These are phyloP conservation scores for Odontocolon sp. DNA, from an alignment of 2,888 invertebrate species.

Conservation along the genomic window DNA sequence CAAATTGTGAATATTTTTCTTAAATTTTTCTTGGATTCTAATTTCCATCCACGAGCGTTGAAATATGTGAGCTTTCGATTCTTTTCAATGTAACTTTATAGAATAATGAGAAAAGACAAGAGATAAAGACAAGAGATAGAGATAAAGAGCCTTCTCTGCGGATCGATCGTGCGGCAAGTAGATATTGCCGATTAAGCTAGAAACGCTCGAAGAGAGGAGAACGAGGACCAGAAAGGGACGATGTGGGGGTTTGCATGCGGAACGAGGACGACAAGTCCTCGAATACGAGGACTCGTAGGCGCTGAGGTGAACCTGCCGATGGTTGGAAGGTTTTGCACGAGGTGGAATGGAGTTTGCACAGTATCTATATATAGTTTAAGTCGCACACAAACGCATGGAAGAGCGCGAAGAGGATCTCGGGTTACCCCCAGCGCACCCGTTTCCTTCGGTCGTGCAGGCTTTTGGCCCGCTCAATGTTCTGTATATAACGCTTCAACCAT, in stretches of 20 bases:
- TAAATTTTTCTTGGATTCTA: too few relatives aligned
- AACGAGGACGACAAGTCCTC: constrained; percentile 32
- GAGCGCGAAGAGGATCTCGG: constrained; percentile 44
- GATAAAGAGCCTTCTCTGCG: not conserved
- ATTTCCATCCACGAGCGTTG: too few relatives aligned
- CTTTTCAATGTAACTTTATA: too few relatives aligned
- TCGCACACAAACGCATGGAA: constrained; percentile 3
- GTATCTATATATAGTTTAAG: not conserved
- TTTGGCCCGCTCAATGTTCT: not conserved
- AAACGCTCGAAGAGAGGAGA: constrained; percentile 35
- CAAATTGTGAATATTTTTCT: too few relatives aligned
- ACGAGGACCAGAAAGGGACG: constrained; percentile 24
- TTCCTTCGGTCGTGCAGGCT: not conserved
- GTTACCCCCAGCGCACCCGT: constrained; percentile 33
- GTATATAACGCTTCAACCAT: not conserved
- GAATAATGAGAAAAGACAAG: too few relatives aligned
- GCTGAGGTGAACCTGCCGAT: not conserved
- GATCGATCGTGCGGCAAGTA: constrained; percentile 48
- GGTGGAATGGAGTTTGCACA: not conserved
- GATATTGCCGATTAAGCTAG: constrained; percentile 62
- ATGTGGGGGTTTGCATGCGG: constrained; percentile 28
- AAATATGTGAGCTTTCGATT: too few relatives aligned
- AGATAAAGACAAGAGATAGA: not conserved
- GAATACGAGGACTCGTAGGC: constrained; percentile 12
- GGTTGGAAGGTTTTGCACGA: not conserved